Conservation (phyloP, 1,140 invertebrate species). For the Bicyclus anynana region DNA sequence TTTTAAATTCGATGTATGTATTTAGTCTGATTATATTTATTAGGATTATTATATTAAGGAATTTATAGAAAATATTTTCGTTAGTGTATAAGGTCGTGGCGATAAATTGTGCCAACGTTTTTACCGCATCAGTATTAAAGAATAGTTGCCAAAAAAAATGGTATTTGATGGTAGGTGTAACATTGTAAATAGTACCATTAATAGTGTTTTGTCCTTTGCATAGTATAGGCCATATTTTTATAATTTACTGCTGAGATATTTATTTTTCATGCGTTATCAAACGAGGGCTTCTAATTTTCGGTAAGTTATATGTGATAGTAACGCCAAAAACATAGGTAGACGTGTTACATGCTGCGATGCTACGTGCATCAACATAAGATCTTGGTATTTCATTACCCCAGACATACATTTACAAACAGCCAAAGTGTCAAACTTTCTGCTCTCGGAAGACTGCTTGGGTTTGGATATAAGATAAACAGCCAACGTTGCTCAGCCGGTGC, state of each 20-base stretch:
- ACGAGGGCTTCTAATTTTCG: conserved; percentile 65
- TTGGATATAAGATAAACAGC: too few species aligned
- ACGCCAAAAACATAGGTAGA: too few species aligned
- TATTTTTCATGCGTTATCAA: conserved; percentile 75
- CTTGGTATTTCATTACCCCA: too few species aligned
- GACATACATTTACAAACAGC: too few species aligned
- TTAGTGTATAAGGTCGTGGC: conserved; percentile 56
- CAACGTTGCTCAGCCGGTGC: too few species aligned
- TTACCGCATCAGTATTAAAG: conserved; percentile 78
- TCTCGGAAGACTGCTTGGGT: too few species aligned
- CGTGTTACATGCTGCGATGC: too few species aligned
- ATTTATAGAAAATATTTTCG: conserved; percentile 68
- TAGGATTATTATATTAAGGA: conserved; percentile 50
- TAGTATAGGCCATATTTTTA: conserved; percentile 33
- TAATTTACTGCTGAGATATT: conserved; percentile 62
- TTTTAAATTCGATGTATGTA: conserved; percentile 74
- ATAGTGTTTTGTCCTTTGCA: conserved; percentile 45
- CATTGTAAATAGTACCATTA: conserved; percentile 60
- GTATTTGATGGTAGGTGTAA: conserved; percentile 48
- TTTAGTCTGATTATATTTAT: conserved; percentile 60
- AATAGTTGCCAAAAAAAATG: conserved; percentile 72
- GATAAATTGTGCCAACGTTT: conserved; percentile 73
- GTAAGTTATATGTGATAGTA: conserved; percentile 58
- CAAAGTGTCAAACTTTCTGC: too few species aligned
- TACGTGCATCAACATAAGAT: too few species aligned